Evolutionary conservation across 2,113 vertebrate genomes (phyloP), one percentile per base, ranked within the genome.

Genomic region (Plestiodon gilberti): DNA sequence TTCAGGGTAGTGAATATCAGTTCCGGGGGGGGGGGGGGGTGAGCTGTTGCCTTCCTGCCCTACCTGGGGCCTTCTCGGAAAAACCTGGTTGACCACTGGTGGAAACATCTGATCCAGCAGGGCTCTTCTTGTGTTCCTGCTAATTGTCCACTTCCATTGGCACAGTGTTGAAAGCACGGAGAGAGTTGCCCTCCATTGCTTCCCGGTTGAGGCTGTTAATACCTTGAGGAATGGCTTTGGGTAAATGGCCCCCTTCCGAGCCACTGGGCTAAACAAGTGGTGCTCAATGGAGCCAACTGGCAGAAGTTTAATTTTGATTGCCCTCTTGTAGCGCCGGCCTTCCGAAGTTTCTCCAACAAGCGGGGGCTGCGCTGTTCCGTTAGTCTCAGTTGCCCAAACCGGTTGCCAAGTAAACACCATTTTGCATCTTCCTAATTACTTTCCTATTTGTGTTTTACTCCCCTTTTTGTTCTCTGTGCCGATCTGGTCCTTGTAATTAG

Each of bases 361-460:
- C 83, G 93, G 95, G 95, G 89, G 87, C 93, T 76, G 86, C 25
- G 2, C 30, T 28, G 93, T 85, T 96, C 95, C 90, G 83, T 93
- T 94, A 87, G 90, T 94, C 92, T 93, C 92, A 92, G 89, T 95
- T 94, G 85, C 90, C 94, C 89, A 91, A 95, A 93, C 82, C 33
- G 15, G 91, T 94, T 94, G 94, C 92, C 94, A 95, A 95, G 91
- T 96, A 91, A 95, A 96, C 92, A 94, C 88, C 91, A 94, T 95
- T 96, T 95, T 93, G 82, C 88, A 91, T 93, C 95, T 95, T 92
- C 92, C 94, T 95, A 95, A 95, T 96, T 95, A 94, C 95, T 96
- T 96, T 97, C 96, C 94, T 95, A 96, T 97, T 96, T 96, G 90
- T 96, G 93, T 96, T 95, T 96, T 94, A 92, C 91, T 95, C 94